Percentiles rank a stretch among this genome's conserved stretches.
Conservation (phyloP, 2,888 invertebrate species). For the Erannis defoliaria region DNA sequence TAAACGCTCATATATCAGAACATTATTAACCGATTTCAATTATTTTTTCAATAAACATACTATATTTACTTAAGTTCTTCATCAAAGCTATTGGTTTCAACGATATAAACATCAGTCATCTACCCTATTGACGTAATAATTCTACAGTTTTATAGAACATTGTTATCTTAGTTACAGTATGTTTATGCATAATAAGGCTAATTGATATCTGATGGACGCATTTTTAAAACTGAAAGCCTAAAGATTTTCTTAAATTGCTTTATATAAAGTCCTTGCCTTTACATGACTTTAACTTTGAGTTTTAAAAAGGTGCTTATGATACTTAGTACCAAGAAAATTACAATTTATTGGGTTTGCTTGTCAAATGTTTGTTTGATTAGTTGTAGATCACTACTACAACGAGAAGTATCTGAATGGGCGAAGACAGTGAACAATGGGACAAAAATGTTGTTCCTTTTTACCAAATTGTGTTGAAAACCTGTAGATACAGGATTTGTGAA, state of each 20-base stretch:
- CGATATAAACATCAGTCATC: too few species aligned
- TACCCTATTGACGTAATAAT: too few species aligned
- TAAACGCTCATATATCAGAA: too few species aligned
- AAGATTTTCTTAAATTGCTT: neutral
- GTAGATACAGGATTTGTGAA: too few species aligned
- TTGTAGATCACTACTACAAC: neutral
- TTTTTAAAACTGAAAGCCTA: neutral
- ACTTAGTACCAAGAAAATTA: neutral
- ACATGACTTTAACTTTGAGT: neutral
- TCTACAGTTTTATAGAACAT: too few species aligned
- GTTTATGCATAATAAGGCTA: neutral
- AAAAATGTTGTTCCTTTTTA: neutral
- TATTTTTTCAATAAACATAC: too few species aligned
- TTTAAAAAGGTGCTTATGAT: conserved; percentile 3
- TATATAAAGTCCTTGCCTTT: neutral
- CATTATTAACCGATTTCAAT: too few species aligned
- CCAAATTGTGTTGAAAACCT: too few species aligned
- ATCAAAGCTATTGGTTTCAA: too few species aligned
- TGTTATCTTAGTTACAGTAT: too few species aligned
- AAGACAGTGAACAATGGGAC: neutral
- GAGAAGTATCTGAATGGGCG: neutral
- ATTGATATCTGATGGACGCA: neutral
- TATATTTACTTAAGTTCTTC: too few species aligned
- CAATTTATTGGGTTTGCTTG: conserved; percentile 1
- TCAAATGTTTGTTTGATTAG: neutral